phyloP scores from a whole-genome alignment of 2,888 invertebrate species.

The Dolichopus griseipennis region DNA sequence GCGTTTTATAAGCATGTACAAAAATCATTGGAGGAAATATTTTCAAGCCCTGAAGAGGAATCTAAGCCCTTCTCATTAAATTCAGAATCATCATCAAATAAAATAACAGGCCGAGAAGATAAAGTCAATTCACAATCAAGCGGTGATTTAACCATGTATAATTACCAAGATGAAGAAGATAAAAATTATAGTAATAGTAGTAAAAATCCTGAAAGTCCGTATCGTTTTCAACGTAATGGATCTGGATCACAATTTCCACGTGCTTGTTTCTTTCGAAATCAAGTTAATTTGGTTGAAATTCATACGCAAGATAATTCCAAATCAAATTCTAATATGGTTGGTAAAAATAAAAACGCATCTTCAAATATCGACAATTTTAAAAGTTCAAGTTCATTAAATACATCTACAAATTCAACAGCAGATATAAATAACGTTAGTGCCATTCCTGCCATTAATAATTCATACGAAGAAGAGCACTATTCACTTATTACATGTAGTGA shows the following conservation, averaged over 20 bases:
- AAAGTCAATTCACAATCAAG: conserved; percentile 41
- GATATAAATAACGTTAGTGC: conserved; percentile 13
- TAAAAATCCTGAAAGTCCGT: conserved; percentile 21
- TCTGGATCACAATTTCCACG: conserved; percentile 42
- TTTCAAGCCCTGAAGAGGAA: conserved; percentile 27
- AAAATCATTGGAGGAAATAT: conserved; percentile 37
- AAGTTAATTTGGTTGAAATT: conserved; percentile 26
- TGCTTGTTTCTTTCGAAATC: conserved; percentile 40
- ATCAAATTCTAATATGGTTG: conserved; percentile 19
- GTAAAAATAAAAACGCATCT: not conserved
- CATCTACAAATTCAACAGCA: conserved; percentile 4
- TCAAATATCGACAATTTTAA: conserved; percentile 15
- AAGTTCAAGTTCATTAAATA: conserved; percentile 21
- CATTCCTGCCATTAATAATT: conserved; percentile 18
- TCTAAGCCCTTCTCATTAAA: conserved; percentile 13
- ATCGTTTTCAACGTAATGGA: conserved; percentile 38
- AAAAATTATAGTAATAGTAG: conserved; percentile 22
- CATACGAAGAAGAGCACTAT: conserved; percentile 20
- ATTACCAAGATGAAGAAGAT: conserved; percentile 27
- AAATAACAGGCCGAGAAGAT: conserved; percentile 25
- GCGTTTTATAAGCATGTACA: conserved; percentile 38
- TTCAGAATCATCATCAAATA: not conserved
- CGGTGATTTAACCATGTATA: conserved; percentile 41
- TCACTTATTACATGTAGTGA: conserved; percentile 32
- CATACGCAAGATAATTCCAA: conserved; percentile 19